phyloP scores from a whole-genome alignment of 2,797 vertebrate species.

The Eulemur mongoz region DNA sequence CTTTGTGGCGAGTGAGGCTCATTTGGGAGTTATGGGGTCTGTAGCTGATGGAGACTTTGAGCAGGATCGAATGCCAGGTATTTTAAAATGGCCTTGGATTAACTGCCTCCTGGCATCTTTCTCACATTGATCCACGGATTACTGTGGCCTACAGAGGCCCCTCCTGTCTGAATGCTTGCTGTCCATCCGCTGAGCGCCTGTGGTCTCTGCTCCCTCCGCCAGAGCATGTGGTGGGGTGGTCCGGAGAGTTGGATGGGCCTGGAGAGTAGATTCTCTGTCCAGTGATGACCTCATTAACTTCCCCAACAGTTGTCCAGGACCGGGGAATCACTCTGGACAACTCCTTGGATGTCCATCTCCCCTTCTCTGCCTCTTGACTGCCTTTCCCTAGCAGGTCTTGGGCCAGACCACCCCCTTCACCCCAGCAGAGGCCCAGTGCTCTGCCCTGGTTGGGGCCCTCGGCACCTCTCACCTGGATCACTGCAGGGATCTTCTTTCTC shows the following conservation, averaged over 20 bases:
- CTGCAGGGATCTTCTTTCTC: background rate
- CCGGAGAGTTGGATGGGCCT: background rate
- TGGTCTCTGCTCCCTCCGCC: background rate
- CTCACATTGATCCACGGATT: background rate
- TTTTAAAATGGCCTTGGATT: background rate
- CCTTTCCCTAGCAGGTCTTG: background rate
- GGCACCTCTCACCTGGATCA: background rate
- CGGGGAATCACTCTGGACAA: background rate
- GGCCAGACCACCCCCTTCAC: accelerated
- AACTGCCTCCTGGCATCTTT: background rate
- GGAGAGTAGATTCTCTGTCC: background rate
- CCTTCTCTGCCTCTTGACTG: background rate
- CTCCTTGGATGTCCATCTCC: background rate
- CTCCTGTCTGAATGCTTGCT: background rate
- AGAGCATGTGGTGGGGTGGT: background rate
- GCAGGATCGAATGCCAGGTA: background rate
- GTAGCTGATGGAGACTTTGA: background rate
- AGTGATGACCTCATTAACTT: background rate
- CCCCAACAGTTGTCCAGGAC: background rate
- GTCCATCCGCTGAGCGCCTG: background rate
- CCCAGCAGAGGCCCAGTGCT: background rate
- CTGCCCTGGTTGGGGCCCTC: background rate
- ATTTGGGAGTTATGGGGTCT: background rate
- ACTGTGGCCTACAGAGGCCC: background rate
- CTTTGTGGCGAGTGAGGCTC: background rate